Evolutionary conservation across 2,113 vertebrate genomes (phyloP).

Genomic region (Microcebus jonahi): DNA sequence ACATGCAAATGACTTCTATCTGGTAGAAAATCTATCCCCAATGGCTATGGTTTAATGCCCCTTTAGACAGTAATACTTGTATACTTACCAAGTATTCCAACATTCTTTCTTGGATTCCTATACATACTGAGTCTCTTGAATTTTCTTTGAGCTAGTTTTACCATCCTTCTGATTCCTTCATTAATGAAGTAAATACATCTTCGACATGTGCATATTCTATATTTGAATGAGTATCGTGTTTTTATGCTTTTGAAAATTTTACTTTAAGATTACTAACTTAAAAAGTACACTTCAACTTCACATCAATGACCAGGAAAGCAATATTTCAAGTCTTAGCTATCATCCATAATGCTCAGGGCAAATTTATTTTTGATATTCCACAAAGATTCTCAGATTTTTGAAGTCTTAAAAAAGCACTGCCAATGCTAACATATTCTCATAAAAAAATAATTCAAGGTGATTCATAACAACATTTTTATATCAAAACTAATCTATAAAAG

Average conservation of each 20-base stretch:
- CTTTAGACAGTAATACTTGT: not conserved
- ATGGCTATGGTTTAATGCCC: not conserved
- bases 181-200: not conserved
- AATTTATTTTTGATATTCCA: not conserved
- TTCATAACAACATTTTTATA: not conserved
- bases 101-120: not conserved
- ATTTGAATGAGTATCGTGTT: not conserved
- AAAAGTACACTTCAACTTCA: not conserved
- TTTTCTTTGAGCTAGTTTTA: not conserved
- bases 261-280: not conserved
- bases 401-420: not conserved
- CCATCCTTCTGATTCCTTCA: not conserved
- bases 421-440: not conserved
- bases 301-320: not conserved
- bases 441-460: not conserved
- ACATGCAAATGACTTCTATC: not conserved
- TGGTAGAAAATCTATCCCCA: not conserved
- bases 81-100: not conserved
- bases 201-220: not conserved
- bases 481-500: not conserved
- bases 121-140: not conserved
- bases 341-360: not conserved
- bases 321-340: not conserved
- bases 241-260: slow-evolving; percentile 5
- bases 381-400: not conserved